Evolutionary conservation across 1,140 invertebrate species (phyloP).

Genomic region (Chelonus insularis): DNA sequence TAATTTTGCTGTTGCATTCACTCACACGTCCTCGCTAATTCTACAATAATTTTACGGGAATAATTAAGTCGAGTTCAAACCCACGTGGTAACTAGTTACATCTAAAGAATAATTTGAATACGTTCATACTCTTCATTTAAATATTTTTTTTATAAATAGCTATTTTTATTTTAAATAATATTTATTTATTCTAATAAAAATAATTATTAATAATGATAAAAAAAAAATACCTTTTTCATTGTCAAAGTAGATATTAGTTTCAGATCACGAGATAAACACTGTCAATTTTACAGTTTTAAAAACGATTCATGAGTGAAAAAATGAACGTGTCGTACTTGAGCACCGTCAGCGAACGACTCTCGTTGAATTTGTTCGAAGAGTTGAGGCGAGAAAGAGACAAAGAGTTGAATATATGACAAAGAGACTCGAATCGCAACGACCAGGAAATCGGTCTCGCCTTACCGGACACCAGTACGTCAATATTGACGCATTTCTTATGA

Average conservation of each 20-base stretch:
- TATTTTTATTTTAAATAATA: background rate
- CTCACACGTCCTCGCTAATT: constrained; percentile 36
- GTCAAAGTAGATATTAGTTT: background rate
- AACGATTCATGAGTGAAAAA: background rate
- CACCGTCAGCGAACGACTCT: constrained; percentile 20
- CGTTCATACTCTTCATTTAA: too few species aligned
- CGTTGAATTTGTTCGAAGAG: constrained; percentile 4
- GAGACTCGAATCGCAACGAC: constrained; percentile 28
- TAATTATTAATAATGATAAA: background rate
- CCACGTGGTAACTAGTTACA: constrained; percentile 44
- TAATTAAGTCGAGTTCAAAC: constrained; percentile 52
- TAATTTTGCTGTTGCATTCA: background rate
- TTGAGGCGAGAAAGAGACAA: background rate
- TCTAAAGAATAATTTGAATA: constrained; percentile 30
- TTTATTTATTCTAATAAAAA: background rate
- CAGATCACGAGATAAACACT: background rate
- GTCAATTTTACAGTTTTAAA: background rate
- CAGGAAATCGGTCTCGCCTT: constrained; percentile 45
- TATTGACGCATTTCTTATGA: constrained; percentile 50
- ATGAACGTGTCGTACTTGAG: constrained; percentile 19
- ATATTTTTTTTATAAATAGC: too few species aligned
- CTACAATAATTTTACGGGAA: constrained; percentile 37
- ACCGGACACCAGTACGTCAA: constrained; percentile 45
- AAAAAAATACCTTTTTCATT: background rate
- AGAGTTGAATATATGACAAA: constrained; percentile 1